Percentiles rank a stretch among this genome's conserved stretches.
Conservation (phyloP, 2,888 invertebrate species). For the Ectemnius continuus region DNA sequence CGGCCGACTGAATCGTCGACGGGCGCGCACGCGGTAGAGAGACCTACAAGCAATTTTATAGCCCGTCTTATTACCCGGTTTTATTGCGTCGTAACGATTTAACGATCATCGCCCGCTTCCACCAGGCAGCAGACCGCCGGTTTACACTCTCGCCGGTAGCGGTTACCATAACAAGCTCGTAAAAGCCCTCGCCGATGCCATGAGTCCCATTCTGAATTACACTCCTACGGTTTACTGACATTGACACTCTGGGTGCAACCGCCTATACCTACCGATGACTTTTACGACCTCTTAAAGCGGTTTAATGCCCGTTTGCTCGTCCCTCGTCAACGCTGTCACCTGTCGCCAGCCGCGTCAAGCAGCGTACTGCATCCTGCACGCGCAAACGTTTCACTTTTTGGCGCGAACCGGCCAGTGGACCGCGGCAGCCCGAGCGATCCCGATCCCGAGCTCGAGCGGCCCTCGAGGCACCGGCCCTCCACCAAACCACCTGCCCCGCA, state of each 20-base stretch:
- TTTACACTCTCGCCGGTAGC: conserved; percentile 56
- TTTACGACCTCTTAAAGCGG: conserved; percentile 69
- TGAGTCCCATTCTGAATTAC: conserved; percentile 69
- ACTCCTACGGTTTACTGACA: conserved; percentile 71
- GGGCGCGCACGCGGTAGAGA: conserved; percentile 68
- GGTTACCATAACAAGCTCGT: conserved; percentile 68
- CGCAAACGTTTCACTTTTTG: conserved; percentile 36
- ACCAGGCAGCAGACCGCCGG: conserved; percentile 56
- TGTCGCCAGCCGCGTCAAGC: conserved; percentile 45
- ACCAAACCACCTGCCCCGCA: conserved; percentile 11
- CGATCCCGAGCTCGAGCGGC: background rate
- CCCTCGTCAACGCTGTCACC: conserved; percentile 47
- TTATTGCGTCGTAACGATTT: conserved; percentile 76
- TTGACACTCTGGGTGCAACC: conserved; percentile 59
- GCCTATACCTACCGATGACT: conserved; percentile 69
- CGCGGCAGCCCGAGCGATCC: background rate
- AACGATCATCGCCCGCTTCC: conserved; percentile 72
- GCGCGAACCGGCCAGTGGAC: conserved; percentile 30
- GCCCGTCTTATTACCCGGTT: conserved; percentile 73
- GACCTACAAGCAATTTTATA: conserved; percentile 70
- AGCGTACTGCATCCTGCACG: conserved; percentile 27
- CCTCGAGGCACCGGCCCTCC: conserved; percentile 4
- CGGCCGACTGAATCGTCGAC: conserved; percentile 61
- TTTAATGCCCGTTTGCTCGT: conserved; percentile 55
- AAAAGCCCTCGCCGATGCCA: conserved; percentile 66